Evolutionary conservation across 2,888 invertebrate species (phyloP).

Genomic region (Limnephilus rhombicus): DNA sequence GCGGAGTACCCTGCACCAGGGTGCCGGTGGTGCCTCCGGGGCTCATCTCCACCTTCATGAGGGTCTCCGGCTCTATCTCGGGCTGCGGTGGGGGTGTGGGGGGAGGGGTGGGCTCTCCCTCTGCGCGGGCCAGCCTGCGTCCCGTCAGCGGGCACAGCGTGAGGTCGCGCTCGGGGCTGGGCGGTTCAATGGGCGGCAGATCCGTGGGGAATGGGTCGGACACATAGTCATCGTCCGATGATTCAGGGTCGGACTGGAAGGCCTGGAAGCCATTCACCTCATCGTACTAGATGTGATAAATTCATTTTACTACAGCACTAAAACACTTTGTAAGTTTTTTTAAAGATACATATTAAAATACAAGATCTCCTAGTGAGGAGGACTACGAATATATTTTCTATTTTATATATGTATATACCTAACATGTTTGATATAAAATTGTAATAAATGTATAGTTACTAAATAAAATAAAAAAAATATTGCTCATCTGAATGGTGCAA

Average conservation of each 20-base stretch:
- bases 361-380: no score
- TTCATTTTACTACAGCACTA: background rate
- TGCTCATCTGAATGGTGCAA: no score
- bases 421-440: no score
- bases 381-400: no score
- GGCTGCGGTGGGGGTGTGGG: slow-evolving; percentile 72
- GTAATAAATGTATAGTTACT: no score
- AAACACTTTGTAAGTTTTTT: background rate
- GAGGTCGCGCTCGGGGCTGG: slow-evolving; percentile 82
- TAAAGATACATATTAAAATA: no score
- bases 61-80: slow-evolving; percentile 62
- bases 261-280: slow-evolving; percentile 51
- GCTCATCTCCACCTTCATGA: slow-evolving; percentile 78
- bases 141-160: slow-evolving; percentile 84
- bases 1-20: slow-evolving; percentile 76
- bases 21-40: slow-evolving; percentile 82
- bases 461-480: no score
- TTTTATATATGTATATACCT: no score
- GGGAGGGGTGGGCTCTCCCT: slow-evolving; percentile 78
- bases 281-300: slow-evolving; percentile 15
- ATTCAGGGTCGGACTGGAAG: slow-evolving; percentile 68
- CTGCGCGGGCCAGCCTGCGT: slow-evolving; percentile 77
- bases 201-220: slow-evolving; percentile 81
- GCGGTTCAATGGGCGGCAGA: slow-evolving; percentile 74
- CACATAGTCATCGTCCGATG: slow-evolving; percentile 80